Base-by-base conservation (phyloP, 2,888 invertebrate species). In the Sphinx pinastri region DNA sequence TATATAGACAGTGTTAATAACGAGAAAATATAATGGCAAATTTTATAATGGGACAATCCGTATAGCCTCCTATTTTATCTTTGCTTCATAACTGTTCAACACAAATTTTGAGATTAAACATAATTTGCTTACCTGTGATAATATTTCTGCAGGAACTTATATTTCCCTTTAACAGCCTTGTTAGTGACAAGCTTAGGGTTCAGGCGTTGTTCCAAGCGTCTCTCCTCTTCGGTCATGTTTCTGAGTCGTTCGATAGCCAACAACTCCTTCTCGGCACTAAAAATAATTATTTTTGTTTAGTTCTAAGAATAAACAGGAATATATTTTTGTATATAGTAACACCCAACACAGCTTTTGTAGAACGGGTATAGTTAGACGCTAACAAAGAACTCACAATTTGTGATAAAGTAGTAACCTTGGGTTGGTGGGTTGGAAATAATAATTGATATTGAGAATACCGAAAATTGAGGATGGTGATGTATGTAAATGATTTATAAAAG, bases 81-180 rank as follows among this genome's bases (percentile, higher is more conserved):
- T 38, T 8, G 5, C 8, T 38, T 38, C 38, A 5, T 38, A 38
- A 38, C 25, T 2, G 25, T 25, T 25, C 25, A 25, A 49, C 54
- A 47, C 45, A 16, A 57, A 57, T 57, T 57, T 31, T 63, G 14
- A 7, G 2, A 7, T 45, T 3, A 57, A 14, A 6, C n/a, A 68
- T 19, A 55, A 51, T 25, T 54, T 55, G 77, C n/a, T 68, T 73
- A 93, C 94, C 94, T 97, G 95, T 99, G 99, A 88, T 99, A 99
- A 90, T 99, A 99, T 88, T 99, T 99, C 94, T 99, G 99, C 79
- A 99, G 94, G 93, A 99, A 99, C 92, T 99, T 99, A 95, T 99
- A 99, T 94, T 99, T 99, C 73, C 99, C 99, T 92, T 99, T 99
- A 69, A 96, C 95, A 0, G 98, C 97, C 88, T 99, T 99, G 92